phyloP scores from a whole-genome alignment of 2,888 invertebrate genomes.

The Agrilus mali region DNA sequence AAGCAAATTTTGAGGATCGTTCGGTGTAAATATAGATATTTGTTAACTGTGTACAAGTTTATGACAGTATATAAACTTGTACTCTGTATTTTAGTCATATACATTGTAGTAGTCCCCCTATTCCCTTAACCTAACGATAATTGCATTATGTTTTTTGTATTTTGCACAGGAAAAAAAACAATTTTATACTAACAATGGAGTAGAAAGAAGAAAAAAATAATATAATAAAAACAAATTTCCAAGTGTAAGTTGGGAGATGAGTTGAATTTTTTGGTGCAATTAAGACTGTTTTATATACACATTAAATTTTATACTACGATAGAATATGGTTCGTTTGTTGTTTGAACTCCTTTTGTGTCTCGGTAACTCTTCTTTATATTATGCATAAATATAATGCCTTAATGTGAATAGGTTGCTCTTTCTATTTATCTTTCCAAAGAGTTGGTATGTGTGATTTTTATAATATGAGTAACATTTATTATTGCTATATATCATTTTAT shows the following conservation, averaged over 20 bases:
- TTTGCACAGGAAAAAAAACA: constrained; percentile 19
- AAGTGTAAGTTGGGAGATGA: constrained; percentile 8
- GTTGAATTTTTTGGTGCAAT: constrained; percentile 29
- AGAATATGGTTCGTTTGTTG: too few species aligned
- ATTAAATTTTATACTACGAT: too few species aligned
- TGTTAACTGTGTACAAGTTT: constrained; percentile 18
- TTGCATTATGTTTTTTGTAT: constrained; percentile 12
- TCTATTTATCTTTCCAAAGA: constrained; percentile 30
- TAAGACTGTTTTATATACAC: constrained; percentile 29
- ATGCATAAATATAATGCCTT: constrained; percentile 12
- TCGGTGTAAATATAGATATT: constrained; percentile 14
- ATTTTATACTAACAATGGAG: constrained; percentile 20
- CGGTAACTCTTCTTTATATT: constrained; percentile 6
- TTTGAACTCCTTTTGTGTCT: too few species aligned
- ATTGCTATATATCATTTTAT: constrained; percentile 19
- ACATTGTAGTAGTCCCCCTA: constrained; percentile 12
- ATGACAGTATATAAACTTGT: constrained; percentile 8
- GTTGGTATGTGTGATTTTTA: constrained; percentile 32
- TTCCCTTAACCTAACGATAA: constrained; percentile 4
- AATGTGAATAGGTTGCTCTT: constrained; percentile 14
- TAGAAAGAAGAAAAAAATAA: constrained; percentile 7
- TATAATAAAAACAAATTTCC: constrained; percentile 6
- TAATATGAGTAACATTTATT: constrained; percentile 17
- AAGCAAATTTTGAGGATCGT: constrained; percentile 9
- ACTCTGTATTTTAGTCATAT: constrained; percentile 8